A percentile compares a stretch with the other conserved stretches of the same genome.
phyloP scores from a whole-genome alignment of 2,113 vertebrate genomes.

The Tetrax tetrax region DNA sequence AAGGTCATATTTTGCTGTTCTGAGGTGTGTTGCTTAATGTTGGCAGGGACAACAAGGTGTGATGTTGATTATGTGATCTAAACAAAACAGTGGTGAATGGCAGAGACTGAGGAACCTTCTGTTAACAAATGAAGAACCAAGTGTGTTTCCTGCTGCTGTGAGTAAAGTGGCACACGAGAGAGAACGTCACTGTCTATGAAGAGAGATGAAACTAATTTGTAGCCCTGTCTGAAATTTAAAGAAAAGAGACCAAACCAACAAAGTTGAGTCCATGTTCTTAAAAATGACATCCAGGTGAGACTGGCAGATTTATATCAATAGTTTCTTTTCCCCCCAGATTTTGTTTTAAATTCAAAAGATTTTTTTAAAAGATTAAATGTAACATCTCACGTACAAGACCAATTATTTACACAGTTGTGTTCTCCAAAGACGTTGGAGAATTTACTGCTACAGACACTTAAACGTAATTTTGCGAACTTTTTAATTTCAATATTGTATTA shows the following conservation, averaged over 20 bases:
- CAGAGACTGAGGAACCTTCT: neutral
- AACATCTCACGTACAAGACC: neutral
- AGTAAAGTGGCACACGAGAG: neutral
- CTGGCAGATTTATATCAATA: neutral
- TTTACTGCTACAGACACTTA: neutral
- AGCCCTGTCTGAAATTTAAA: neutral
- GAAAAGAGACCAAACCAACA: neutral
- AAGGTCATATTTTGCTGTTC: neutral
- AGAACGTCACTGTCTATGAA: neutral
- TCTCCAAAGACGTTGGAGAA: neutral
- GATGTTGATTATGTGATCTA: neutral
- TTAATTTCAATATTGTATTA: neutral
- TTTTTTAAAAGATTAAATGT: neutral
- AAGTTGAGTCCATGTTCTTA: neutral
- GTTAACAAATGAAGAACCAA: neutral
- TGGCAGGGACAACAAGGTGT: neutral
- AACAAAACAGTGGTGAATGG: neutral
- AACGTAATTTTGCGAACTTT: neutral
- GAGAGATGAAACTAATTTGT: neutral
- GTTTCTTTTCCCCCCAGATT: neutral
- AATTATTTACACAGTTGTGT: neutral
- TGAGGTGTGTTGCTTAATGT: neutral
- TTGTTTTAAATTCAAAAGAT: neutral
- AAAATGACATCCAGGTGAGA: neutral
- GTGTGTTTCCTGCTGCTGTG: neutral